These are phyloP conservation scores for Amphiduros pacificus DNA, from an alignment of 2,888 invertebrate species.

Conservation along the genomic window DNA sequence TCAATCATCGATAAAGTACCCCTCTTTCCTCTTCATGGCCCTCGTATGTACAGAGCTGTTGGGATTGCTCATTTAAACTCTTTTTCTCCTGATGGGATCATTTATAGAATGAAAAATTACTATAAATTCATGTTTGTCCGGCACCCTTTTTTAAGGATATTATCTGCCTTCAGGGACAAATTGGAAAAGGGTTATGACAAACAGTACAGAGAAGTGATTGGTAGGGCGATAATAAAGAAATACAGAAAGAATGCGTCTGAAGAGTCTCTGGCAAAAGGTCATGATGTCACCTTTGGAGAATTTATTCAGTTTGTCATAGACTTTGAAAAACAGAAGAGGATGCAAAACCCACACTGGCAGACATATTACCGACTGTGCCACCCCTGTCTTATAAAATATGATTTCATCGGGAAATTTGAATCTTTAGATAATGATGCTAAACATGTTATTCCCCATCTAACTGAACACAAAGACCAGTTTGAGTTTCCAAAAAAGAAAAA, in stretches of 20 bases:
- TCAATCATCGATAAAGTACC: too few species aligned
- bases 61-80: too few species aligned
- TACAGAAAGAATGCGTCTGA: constrained; percentile 75
- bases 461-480: too few species aligned
- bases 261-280: constrained; percentile 63
- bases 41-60: too few species aligned
- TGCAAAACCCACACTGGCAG: constrained; percentile 85
- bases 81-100: too few species aligned
- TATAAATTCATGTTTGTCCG: constrained; percentile 84
- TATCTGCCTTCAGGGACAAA: constrained; percentile 90
- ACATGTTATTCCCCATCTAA: too few species aligned
- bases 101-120: constrained; percentile 76
- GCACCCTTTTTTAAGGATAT: constrained; percentile 85
- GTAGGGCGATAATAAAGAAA: constrained; percentile 73
- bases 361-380: constrained; percentile 80
- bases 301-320: constrained; percentile 70
- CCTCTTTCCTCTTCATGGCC: too few species aligned
- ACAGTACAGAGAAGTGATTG: too few species aligned
- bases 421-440: constrained; percentile 82
- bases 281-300: constrained; percentile 77
- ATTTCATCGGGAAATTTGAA: constrained; percentile 63
- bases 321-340: constrained; percentile 31
- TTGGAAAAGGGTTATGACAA: constrained; percentile 3
- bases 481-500: too few species aligned
- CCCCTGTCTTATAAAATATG: constrained; percentile 84